These are phyloP conservation scores for Halichoeres trimaculatus DNA, from an alignment of 2,113 vertebrate species.

Conservation along the genomic window DNA sequence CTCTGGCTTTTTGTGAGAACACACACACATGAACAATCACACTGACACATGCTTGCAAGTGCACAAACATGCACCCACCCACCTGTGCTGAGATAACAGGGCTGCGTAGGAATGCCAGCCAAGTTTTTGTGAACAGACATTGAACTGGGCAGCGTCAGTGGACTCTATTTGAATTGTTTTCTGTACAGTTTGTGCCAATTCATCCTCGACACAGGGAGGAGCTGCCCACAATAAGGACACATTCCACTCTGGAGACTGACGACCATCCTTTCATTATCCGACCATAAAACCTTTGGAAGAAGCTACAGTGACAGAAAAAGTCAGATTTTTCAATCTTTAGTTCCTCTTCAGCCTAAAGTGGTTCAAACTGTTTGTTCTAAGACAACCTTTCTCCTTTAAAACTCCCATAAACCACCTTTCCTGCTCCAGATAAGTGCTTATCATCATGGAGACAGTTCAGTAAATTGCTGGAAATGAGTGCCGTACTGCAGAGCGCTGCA, in stretches of 20 bases:
- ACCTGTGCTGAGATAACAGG: constrained; percentile 62
- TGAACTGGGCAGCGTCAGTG: constrained; percentile 47
- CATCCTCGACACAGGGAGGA: constrained; percentile 50
- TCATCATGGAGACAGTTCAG: constrained; percentile 50
- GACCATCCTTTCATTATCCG: constrained; percentile 26
- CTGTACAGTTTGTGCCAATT: constrained; percentile 51
- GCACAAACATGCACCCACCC: constrained; percentile 15
- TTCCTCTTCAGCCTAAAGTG: background rate
- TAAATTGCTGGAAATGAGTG: constrained; percentile 64
- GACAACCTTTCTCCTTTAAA: constrained; percentile 35
- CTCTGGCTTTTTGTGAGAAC: constrained; percentile 39
- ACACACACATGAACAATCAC: constrained; percentile 36
- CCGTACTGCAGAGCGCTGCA: constrained; percentile 8
- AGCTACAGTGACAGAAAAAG: constrained; percentile 7
- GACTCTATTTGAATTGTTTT: constrained; percentile 61
- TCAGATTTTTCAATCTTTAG: background rate
- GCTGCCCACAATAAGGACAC: constrained; percentile 43
- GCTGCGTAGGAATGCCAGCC: constrained; percentile 42
- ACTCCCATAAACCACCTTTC: constrained; percentile 55
- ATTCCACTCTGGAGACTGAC: constrained; percentile 48
- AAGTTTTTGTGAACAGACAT: constrained; percentile 48
- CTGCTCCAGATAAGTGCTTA: constrained; percentile 62
- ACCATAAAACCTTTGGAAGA: constrained; percentile 21
- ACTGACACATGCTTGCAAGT: background rate
- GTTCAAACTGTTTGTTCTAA: constrained; percentile 24